A percentile compares a stretch with the other conserved stretches of the same genome.
Conservation (phyloP, 2,888 invertebrate species). For the Agonum fuliginosum region DNA sequence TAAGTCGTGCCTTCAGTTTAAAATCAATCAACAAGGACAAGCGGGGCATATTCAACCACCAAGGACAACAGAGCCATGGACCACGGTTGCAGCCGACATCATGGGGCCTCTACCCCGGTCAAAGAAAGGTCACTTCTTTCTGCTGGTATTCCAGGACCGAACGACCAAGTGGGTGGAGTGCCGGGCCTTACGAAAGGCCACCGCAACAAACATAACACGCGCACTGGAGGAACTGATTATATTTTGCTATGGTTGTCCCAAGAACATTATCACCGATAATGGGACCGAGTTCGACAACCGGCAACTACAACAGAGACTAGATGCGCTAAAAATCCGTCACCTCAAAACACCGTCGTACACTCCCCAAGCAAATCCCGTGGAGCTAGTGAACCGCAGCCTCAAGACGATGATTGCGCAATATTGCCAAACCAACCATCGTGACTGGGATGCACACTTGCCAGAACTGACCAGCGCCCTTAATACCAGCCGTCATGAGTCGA, state of each 20-base stretch:
- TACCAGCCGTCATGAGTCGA: no score
- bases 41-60: constrained; percentile 31
- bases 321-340: constrained; percentile 36
- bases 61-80: constrained; percentile 50
- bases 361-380: constrained; percentile 66
- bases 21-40: not conserved
- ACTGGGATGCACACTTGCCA: no score
- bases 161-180: constrained; percentile 63
- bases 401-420: constrained; percentile 66
- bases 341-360: constrained; percentile 64
- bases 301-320: not conserved
- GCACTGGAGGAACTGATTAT: constrained; percentile 47
- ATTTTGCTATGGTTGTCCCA: constrained; percentile 46
- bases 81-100: constrained; percentile 60
- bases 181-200: constrained; percentile 60
- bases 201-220: constrained; percentile 47
- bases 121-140: constrained; percentile 47
- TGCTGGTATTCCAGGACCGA: constrained; percentile 62
- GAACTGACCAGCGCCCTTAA: no score
- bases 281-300: constrained; percentile 61
- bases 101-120: constrained; percentile 61
- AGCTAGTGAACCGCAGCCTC: constrained; percentile 65
- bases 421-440: no score
- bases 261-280: constrained; percentile 62
- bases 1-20: constrained; percentile 15